These are phyloP conservation scores for Stratiomys singularior DNA, from an alignment of 2,888 invertebrate species.

Conservation along the genomic window DNA sequence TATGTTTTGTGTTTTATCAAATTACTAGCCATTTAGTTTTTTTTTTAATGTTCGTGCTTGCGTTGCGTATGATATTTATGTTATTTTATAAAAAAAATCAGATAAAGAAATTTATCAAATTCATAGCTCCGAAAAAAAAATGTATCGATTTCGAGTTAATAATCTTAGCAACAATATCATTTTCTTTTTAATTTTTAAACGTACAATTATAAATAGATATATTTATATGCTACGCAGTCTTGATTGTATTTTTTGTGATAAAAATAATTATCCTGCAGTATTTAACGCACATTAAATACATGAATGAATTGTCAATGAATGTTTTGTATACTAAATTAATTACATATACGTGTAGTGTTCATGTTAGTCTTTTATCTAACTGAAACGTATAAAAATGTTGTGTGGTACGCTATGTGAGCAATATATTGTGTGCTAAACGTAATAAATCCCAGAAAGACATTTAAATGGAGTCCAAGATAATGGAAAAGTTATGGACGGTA, in stretches of 20 bases:
- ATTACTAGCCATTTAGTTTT: no score
- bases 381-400: not conserved
- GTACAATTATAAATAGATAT: not conserved
- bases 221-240: not conserved
- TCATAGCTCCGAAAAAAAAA: no score
- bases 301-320: constrained; percentile 12
- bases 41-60: no score
- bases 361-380: constrained; percentile 7
- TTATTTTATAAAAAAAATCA: not conserved
- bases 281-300: not conserved
- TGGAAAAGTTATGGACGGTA: not conserved
- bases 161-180: no score
- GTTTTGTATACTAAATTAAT: not conserved
- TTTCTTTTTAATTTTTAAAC: no score
- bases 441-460: not conserved
- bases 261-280: not conserved
- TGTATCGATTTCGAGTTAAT: no score
- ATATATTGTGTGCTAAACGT: not conserved
- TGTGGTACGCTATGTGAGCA: not conserved
- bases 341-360: not conserved
- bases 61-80: no score
- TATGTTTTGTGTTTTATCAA: no score
- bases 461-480: not conserved
- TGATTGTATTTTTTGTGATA: not conserved
- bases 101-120: no score